Evolutionary conservation across 2,797 vertebrate genomes (phyloP).

Genomic region (Pelodytes ibericus): DNA sequence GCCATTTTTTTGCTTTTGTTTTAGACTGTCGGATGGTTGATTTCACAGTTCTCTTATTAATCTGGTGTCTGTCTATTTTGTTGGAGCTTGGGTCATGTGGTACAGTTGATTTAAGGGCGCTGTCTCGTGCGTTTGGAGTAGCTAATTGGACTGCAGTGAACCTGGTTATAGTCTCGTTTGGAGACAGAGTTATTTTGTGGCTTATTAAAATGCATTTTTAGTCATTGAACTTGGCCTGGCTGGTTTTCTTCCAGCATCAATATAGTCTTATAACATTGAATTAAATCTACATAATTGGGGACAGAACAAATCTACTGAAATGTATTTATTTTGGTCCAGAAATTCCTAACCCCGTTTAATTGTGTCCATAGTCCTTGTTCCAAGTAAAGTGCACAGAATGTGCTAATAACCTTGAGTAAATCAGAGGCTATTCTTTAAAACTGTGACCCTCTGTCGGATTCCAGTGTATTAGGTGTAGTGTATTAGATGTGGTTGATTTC

Average conservation of each 20-base stretch:
- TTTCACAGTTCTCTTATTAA: constrained; percentile 2
- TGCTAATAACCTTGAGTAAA: constrained; percentile 26
- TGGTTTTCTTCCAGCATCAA: constrained; percentile 52
- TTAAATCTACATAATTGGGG: constrained; percentile 43
- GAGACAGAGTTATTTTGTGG: constrained; percentile 32
- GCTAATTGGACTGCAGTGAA: constrained; percentile 17
- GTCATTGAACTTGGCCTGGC: constrained; percentile 28
- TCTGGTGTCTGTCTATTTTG: not conserved
- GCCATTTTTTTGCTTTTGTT: too few relatives aligned
- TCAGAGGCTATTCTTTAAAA: not conserved
- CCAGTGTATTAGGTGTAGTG: too few relatives aligned
- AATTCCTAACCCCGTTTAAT: constrained; percentile 15
- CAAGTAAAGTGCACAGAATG: constrained; percentile 4
- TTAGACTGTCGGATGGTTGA: not conserved
- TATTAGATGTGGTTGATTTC: too few relatives aligned
- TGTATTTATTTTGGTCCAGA: constrained; percentile 43
- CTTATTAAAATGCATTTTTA: constrained; percentile 47
- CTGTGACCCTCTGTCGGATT: not conserved
- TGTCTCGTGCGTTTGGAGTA: not conserved
- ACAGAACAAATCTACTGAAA: constrained; percentile 38
- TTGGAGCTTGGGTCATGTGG: constrained; percentile 13
- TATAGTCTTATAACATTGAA: constrained; percentile 35
- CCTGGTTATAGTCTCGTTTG: constrained; percentile 5
- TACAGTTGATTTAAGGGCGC: not conserved
- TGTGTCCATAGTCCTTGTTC: constrained; percentile 17